Evolutionary conservation across 2,888 invertebrate genomes (phyloP).

Genomic region (Heliconius sara): DNA sequence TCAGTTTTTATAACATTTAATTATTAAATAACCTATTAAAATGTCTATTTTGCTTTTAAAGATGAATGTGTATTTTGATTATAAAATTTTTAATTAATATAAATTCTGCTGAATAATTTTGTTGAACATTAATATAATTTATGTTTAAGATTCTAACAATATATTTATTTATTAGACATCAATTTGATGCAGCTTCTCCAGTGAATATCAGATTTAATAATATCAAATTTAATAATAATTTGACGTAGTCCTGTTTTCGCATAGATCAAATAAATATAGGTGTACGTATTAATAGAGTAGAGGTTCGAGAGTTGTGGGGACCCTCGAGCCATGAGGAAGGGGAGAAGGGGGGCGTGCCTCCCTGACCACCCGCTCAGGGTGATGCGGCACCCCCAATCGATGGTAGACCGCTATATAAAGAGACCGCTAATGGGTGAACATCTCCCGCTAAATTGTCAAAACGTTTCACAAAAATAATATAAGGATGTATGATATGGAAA

Average conservation of each 20-base stretch:
- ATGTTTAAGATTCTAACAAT: no score
- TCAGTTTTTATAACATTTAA: no score
- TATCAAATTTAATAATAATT: neutral
- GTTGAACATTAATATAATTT: no score
- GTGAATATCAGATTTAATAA: neutral
- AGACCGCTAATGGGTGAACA: neutral
- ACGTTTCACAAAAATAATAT: neutral
- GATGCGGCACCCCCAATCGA: neutral
- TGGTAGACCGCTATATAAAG: neutral
- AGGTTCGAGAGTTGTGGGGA: slow-evolving; percentile 9
- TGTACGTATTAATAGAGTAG: neutral
- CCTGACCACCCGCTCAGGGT: neutral
- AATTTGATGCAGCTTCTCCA: neutral
- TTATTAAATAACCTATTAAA: no score
- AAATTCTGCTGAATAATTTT: no score
- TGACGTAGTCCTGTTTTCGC: neutral
- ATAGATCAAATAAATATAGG: neutral
- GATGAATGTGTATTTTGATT: no score
- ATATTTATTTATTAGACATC: neutral
- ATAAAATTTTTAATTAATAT: no score
- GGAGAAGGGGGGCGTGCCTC: no score
- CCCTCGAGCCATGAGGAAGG: neutral
- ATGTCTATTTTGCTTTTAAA: no score
- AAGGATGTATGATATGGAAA: neutral
- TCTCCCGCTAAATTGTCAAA: neutral